Conservation (phyloP, 2,888 invertebrate genomes). For the Megalurothrips usitatus region DNA sequence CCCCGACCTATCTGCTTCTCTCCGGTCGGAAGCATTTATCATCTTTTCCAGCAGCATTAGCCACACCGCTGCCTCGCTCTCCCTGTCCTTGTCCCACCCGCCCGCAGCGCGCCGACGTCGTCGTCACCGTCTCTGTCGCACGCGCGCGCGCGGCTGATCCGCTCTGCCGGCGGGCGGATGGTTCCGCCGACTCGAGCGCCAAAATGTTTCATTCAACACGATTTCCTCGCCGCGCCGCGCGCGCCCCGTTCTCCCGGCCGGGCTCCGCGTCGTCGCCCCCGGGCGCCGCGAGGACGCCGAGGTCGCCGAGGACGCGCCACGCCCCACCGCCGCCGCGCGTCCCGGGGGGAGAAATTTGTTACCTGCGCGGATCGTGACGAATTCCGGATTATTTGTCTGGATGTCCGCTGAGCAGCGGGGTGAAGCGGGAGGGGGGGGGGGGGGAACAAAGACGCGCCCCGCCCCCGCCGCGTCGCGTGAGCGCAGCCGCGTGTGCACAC, state of each 20-base stretch:
- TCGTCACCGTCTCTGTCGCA: neutral
- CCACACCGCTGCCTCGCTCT: neutral
- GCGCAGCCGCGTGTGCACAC: too few species aligned
- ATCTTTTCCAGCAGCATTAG: neutral
- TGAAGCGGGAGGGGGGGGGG: neutral
- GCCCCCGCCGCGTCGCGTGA: neutral
- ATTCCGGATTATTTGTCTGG: conserved; percentile 3
- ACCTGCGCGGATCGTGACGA: conserved; percentile 4
- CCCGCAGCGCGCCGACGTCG: neutral
- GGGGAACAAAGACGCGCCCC: neutral
- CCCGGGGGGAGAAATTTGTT: neutral
- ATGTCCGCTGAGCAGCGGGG: neutral
- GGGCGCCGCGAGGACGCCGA: too few species aligned
- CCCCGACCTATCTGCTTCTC: neutral
- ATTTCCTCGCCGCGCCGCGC: neutral
- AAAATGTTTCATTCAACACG: conserved; percentile 25
- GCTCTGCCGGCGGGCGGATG: neutral
- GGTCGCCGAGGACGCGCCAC: neutral
- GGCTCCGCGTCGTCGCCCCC: neutral
- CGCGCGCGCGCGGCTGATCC: too few species aligned
- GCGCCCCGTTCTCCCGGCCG: neutral
- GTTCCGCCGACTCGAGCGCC: neutral
- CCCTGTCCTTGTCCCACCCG: neutral
- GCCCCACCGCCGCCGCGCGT: neutral
- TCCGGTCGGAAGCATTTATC: conserved; percentile 16